Conservation (phyloP, 2,113 vertebrate species). For the Prietella phreatophila region DNA sequence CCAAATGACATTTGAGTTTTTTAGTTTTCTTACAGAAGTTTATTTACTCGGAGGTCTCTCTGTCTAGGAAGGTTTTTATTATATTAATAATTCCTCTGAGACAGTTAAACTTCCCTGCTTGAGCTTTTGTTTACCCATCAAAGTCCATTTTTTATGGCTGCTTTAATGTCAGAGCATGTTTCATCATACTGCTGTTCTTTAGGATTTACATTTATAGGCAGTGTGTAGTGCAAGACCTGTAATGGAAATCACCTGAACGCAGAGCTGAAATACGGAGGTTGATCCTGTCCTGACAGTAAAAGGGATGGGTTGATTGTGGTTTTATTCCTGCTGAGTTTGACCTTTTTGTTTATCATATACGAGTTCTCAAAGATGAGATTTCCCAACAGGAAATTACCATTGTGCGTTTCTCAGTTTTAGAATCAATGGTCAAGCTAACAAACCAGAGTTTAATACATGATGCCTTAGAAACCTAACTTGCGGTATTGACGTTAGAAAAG, state of each 20-base stretch:
- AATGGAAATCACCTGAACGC: not conserved
- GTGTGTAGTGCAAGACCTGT: not conserved
- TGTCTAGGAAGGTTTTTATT: not conserved
- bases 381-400: not conserved
- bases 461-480: not conserved
- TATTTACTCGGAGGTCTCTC: not conserved
- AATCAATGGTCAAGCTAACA: not conserved
- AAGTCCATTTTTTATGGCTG: conserved; percentile 46
- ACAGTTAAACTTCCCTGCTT: conserved; percentile 13
- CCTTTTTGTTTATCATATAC: not conserved
- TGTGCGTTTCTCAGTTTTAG: not conserved
- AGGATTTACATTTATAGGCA: conserved; percentile 19
- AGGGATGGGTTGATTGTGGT: not conserved
- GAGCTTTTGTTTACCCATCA: not conserved
- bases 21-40: not conserved
- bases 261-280: not conserved
- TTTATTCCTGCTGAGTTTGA: not conserved
- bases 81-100: not conserved
- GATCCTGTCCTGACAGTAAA: not conserved
- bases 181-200: not conserved
- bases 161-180: not conserved
- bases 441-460: not conserved
- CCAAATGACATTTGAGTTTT: not conserved
- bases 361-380: not conserved
- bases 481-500: not conserved